Evolutionary conservation across 2,113 vertebrate genomes (phyloP).

Genomic region (Sapajus apella): DNA sequence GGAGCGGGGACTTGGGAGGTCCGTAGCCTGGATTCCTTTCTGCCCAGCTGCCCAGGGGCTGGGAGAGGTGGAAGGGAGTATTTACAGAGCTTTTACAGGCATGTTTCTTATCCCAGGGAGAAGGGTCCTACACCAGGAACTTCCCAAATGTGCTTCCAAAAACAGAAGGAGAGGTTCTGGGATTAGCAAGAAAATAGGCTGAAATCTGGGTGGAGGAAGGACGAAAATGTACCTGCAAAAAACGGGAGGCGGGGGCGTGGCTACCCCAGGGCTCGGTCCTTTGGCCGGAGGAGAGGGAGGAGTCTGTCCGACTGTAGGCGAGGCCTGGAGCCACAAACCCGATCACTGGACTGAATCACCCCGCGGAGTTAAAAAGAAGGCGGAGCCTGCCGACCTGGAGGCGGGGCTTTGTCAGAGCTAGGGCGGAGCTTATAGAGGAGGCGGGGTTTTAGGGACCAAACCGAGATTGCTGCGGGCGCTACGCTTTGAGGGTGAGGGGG

Average conservation of each 20-base stretch:
- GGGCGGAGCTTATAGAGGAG: conserved; percentile 24
- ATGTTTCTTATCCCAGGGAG: neutral
- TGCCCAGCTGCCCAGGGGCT: neutral
- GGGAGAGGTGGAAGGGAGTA: conserved; percentile 38
- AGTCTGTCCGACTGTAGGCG: neutral
- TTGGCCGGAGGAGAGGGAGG: neutral
- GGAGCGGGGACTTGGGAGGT: neutral
- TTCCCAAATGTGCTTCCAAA: conserved; percentile 20
- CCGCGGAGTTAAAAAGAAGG: neutral
- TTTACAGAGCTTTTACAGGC: conserved; percentile 60
- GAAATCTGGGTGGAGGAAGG: neutral
- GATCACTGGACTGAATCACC: neutral
- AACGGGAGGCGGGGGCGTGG: neutral
- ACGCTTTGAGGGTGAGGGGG: neutral
- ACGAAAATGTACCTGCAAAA: neutral
- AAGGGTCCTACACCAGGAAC: neutral
- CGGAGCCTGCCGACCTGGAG: conserved; percentile 69
- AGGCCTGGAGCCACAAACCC: neutral
- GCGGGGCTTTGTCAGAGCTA: conserved; percentile 28
- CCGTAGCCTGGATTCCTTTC: neutral
- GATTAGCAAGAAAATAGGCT: conserved; percentile 52
- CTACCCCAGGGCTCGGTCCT: neutral
- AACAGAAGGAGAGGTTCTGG: conserved; percentile 6
- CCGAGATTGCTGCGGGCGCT: neutral
- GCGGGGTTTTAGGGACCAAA: neutral